A percentile compares a stretch with the other conserved stretches of the same genome.
Conservation (phyloP, 2,888 invertebrate genomes). For the Hymenopus coronatus region DNA sequence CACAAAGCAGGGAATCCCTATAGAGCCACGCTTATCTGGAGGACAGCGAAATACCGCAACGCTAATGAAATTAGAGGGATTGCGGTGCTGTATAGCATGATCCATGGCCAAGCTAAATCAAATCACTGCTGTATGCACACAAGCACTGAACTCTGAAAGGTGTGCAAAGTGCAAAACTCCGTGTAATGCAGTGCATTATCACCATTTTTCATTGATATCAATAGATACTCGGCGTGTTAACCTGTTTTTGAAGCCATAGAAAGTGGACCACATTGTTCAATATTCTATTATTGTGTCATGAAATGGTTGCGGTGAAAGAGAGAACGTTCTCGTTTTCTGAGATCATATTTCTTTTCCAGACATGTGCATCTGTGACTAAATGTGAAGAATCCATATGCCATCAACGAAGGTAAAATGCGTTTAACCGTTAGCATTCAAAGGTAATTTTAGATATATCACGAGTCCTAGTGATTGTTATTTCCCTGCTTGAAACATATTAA, state of each 20-base stretch:
- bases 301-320: no score
- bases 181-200: background rate
- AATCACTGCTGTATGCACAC: background rate
- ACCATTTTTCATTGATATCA: background rate
- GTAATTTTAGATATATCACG: no score
- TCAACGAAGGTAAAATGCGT: no score
- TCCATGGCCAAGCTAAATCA: slow-evolving; percentile 1
- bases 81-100: background rate
- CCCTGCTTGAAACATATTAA: no score
- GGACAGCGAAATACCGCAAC: background rate
- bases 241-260: background rate
- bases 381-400: no score
- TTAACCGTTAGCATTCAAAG: no score
- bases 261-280: background rate
- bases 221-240: background rate
- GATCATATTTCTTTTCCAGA: no score
- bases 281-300: background rate
- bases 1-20: background rate
- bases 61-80: background rate
- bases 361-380: no score
- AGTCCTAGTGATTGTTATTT: no score
- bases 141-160: background rate
- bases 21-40: background rate
- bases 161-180: background rate
- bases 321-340: no score